Conservation (phyloP, 2,113 vertebrate species). For the Pseudorhombus dupliciocellatus region DNA sequence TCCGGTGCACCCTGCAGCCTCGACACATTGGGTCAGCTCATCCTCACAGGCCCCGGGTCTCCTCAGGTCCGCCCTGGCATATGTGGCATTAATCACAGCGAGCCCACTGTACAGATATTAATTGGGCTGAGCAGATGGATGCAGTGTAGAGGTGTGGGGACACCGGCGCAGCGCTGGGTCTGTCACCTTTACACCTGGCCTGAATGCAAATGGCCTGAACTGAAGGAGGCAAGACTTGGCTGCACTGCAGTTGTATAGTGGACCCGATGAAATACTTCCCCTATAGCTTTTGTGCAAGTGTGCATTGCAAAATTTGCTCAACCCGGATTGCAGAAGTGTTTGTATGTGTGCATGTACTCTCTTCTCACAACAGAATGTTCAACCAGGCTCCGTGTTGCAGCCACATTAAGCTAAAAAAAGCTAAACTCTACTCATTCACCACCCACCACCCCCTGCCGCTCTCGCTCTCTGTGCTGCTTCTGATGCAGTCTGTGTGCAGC, state of each 20-base stretch:
- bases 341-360: slow-evolving; percentile 5
- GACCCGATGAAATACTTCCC: not conserved
- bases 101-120: slow-evolving; percentile 25
- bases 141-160: slow-evolving; percentile 11
- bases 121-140: slow-evolving; percentile 41
- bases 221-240: slow-evolving; percentile 17
- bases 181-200: slow-evolving; percentile 1
- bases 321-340: not conserved
- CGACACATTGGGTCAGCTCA: slow-evolving; percentile 1
- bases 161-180: slow-evolving; percentile 8
- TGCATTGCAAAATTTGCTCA: slow-evolving; percentile 16
- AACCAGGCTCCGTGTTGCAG: slow-evolving; percentile 29
- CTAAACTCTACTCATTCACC: slow-evolving; percentile 49
- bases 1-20: not conserved
- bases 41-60: not conserved
- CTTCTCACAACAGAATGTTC: not conserved
- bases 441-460: slow-evolving; percentile 54
- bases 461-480: slow-evolving; percentile 29
- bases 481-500: slow-evolving; percentile 42
- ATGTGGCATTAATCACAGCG: slow-evolving; percentile 17
- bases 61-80: not conserved
- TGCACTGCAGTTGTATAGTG: slow-evolving; percentile 58
- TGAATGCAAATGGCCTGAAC: slow-evolving; percentile 47
- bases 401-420: slow-evolving; percentile 42
- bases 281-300: not conserved